Conservation (phyloP, 2,797 vertebrate genomes). For the Tragopan temminckii region DNA sequence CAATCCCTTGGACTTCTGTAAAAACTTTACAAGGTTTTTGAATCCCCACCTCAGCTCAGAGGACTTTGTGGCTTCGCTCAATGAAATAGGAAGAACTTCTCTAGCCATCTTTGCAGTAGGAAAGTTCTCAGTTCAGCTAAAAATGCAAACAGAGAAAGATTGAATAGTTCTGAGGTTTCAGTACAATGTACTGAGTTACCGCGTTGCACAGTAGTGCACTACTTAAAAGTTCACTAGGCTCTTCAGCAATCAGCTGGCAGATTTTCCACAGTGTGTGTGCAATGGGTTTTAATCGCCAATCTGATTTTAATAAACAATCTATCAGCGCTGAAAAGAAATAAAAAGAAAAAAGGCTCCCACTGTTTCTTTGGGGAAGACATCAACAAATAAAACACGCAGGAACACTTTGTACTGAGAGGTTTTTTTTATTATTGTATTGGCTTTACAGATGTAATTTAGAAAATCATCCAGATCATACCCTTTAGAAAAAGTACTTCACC, state of each 20-base stretch:
- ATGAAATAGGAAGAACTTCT: neutral
- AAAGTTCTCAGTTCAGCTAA: neutral
- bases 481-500: neutral
- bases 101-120: neutral
- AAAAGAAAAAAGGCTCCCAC: neutral
- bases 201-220: rapidly evolving
- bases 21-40: neutral
- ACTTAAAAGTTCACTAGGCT: neutral
- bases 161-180: neutral
- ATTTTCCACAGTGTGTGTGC: neutral
- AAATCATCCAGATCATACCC: neutral
- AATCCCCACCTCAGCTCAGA: neutral
- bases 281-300: neutral
- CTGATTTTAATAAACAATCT: constrained; percentile 16
- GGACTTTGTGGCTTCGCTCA: neutral
- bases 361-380: neutral
- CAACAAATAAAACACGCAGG: neutral
- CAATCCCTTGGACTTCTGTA: neutral
- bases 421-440: neutral
- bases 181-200: neutral
- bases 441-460: neutral
- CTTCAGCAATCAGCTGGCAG: neutral
- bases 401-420: neutral
- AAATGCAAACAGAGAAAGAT: neutral
- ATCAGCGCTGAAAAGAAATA: constrained; percentile 12